Base-by-base conservation (phyloP, 2,113 vertebrate species). In the Tor tambroides region DNA sequence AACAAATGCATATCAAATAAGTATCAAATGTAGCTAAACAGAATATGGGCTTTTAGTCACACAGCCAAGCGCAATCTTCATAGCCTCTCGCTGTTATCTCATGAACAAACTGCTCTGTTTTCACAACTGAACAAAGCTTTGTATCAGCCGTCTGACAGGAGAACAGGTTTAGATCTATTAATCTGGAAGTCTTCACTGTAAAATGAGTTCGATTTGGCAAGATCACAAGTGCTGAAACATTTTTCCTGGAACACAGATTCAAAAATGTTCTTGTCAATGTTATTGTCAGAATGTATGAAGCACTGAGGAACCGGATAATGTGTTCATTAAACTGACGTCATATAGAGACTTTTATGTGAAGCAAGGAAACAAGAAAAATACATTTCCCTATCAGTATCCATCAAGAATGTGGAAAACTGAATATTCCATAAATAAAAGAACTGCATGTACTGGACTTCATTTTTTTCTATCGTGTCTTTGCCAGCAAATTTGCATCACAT, bases 31-130 rank as follows among this genome's bases (percentile, higher is more conserved):
- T 32, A 54, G 51, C 15, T 54, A 54, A 35, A 23, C 46, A 19
- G 46, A 30, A 54, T 54, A 1, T 46, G 4, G 15, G 14, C 49
- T 54, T 1, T 61, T 61, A 80, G 54, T 61, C 78, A 80, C 10
- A 56, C 30, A 11, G 6, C 56, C 23, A 43, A 23, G 23, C 12
- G 1, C 54, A 35, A 51, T 35, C 28, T 51, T 46, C 23, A 72
- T 1, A 51, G 30, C n/a, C 19, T 72, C 26, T 49, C 28, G 74
- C 21, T 75, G 23, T 26, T 5, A 17, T 26, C 17, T 12, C 67
- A 74, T 19, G 30, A 84, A 74, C 82, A 84, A n/a, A 15, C 69
- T 23, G 17, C 46, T 17, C 43, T 84, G 69, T 84, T 75, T 74
- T 74, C 43, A 28, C 10, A 26, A 19, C 10, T 10, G 23, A 59